phyloP scores from a whole-genome alignment of 1,140 invertebrate species.

The Alviniconcha marisindica region DNA sequence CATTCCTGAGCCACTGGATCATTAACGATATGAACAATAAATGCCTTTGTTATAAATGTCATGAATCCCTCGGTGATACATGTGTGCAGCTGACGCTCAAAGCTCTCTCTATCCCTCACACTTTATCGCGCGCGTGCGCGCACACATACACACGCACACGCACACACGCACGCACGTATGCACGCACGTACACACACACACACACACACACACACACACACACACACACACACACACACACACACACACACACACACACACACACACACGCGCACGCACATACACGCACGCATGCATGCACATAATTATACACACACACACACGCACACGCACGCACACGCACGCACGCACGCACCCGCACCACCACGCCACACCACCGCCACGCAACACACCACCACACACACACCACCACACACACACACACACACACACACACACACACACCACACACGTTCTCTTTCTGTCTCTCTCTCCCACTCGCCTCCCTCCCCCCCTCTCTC shows the following conservation, averaged over 20 bases:
- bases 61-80: too few species aligned
- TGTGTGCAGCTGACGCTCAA: too few species aligned
- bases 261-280: not conserved
- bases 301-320: not conserved
- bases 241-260: not conserved
- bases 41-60: too few species aligned
- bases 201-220: conserved; percentile 16
- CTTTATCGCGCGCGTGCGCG: not conserved
- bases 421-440: conserved; percentile 7
- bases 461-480: too few species aligned
- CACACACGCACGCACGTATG: not conserved
- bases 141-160: not conserved
- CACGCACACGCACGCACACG: conserved; percentile 1
- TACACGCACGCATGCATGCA: not conserved
- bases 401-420: too few species aligned
- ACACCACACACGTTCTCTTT: conserved; percentile 5
- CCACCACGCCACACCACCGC: not conserved
- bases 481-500: too few species aligned
- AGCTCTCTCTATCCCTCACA: too few species aligned
- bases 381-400: too few species aligned
- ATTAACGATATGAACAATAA: too few species aligned
- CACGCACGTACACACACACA: conserved; percentile 10
- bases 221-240: conserved; percentile 6
- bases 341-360: not conserved
- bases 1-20: too few species aligned